Conservation (phyloP, 1,140 invertebrate species). For the Phymastichus coffea region DNA sequence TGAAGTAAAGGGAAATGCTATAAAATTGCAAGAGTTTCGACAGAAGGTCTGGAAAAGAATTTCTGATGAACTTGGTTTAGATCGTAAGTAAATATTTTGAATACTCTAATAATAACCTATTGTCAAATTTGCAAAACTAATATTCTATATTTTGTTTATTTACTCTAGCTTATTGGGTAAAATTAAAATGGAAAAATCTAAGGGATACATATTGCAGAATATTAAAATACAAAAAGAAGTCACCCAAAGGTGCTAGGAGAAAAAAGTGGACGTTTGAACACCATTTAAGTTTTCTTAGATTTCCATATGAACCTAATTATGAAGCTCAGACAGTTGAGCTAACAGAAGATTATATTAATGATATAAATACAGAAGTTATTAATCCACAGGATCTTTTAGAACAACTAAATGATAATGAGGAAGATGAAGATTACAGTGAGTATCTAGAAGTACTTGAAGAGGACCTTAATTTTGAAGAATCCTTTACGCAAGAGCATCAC, state of each 20-base stretch:
- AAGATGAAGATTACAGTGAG: conserved; percentile 51
- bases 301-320: conserved; percentile 50
- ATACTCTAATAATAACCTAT: conserved; percentile 1
- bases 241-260: conserved; percentile 43
- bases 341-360: conserved; percentile 48
- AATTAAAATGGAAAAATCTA: conserved; percentile 52
- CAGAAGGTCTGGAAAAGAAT: conserved; percentile 54
- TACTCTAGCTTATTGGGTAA: conserved; percentile 46
- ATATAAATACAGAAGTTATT: conserved; percentile 43
- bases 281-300: conserved; percentile 49
- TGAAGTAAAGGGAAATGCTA: conserved; percentile 45
- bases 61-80: conserved; percentile 47
- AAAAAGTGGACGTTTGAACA: conserved; percentile 56
- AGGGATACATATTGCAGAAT: conserved; percentile 51
- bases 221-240: conserved; percentile 49
- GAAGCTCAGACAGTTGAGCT: conserved; percentile 45
- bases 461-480: conserved; percentile 24
- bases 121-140: neutral
- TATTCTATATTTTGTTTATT: conserved; percentile 17
- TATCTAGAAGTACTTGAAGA: conserved; percentile 47
- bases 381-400: conserved; percentile 46
- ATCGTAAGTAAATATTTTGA: conserved; percentile 40
- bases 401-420: conserved; percentile 47
- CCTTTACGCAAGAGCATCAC: neutral
- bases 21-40: conserved; percentile 50